Base-by-base conservation (phyloP, 2,888 invertebrate genomes). In the Meiosimyza platycephala region DNA sequence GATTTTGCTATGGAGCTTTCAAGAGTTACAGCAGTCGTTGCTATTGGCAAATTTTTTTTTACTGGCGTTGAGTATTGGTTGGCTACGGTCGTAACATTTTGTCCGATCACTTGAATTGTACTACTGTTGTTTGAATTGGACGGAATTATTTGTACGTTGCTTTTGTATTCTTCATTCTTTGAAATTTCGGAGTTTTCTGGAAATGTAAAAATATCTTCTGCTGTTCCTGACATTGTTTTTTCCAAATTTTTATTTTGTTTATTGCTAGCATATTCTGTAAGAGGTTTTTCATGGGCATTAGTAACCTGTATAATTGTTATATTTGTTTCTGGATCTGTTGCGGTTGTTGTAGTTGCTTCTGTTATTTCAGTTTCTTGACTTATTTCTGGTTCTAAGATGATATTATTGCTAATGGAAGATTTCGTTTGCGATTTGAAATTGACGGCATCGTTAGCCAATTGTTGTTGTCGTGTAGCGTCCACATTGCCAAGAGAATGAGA, bases 221-320 rank as follows among this genome's bases (percentile, higher is more conserved):
- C 72, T 51, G 77, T 82, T 15, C 72, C 28, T 28, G 48, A 60
- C 76, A 77, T 40, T 40, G 40, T 40, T 9, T 40, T 40, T 9
- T 40, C 16, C 22, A 63, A 50, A 28, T 62, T 22, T 66, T 77
- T 6, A 40, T 40, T 59, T 80, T 82, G 50, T 12, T 67, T 63
- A 63, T 70, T 73, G 33, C 51, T 33, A 13, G 18, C 52, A 51
- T 63, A 51, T 52, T 22, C 33, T 52, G 47, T 16, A 57, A 59
- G 52, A 48, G 6, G 48, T 50, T 62, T 59, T 15, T 62, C 72
- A 51, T 63, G 60, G 16, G 15, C 48, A 47, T 70, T 68, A 33
- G 62, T 63, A 1, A 91, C 90, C 87, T 91, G 88, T n/a, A 91
- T 91, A 0, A 91, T 91, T 33, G 91, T 91, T 50, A 91, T 86